Evolutionary conservation across 2,113 vertebrate genomes (phyloP).

Genomic region (Mirza zaza): DNA sequence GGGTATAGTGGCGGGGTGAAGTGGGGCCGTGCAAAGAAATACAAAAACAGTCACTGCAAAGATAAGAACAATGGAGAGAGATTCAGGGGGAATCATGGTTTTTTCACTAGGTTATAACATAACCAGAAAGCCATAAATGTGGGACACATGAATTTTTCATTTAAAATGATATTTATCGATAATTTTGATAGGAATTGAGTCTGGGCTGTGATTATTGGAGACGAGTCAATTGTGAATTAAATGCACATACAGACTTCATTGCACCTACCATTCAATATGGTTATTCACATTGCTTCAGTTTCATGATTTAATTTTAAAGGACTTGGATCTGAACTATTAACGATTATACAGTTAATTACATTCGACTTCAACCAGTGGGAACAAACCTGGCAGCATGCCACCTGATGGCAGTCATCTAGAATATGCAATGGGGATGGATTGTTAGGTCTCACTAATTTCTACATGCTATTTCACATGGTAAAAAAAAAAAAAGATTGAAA

Average conservation of each 20-base stretch:
- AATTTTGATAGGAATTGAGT: not conserved
- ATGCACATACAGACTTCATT: not conserved
- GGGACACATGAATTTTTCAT: not conserved
- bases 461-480: not conserved
- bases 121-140: not conserved
- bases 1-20: not conserved
- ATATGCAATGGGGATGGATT: not conserved
- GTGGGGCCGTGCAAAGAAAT: not conserved
- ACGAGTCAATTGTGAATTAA: conserved; percentile 24
- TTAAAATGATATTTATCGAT: not conserved
- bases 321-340: not conserved
- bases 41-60: not conserved
- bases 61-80: not conserved
- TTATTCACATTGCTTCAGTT: not conserved
- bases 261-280: not conserved
- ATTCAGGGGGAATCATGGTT: not conserved
- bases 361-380: not conserved
- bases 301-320: not conserved
- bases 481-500: not conserved
- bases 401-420: not conserved
- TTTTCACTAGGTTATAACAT: not conserved
- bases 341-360: not conserved
- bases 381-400: not conserved
- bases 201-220: not conserved
- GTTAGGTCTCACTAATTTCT: not conserved